Conservation (phyloP, 2,888 invertebrate genomes). For the Temnothorax unifasciatus region DNA sequence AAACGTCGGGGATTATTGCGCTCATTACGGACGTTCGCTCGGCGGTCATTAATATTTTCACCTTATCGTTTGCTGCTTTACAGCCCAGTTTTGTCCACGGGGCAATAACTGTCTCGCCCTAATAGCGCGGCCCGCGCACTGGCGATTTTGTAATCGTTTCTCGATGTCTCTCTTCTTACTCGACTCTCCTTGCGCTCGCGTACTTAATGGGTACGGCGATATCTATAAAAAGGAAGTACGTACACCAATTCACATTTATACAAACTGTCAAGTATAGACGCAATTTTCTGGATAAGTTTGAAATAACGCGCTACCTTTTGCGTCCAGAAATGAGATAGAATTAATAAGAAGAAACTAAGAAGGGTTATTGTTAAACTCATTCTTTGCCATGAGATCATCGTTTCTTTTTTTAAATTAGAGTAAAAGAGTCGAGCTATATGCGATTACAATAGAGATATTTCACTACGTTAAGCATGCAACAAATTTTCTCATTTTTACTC, state of each 20-base stretch:
- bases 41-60: conserved; percentile 46
- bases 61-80: conserved; percentile 45
- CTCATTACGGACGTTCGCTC: conserved; percentile 34
- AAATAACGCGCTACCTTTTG: not conserved
- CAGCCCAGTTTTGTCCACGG: conserved; percentile 36
- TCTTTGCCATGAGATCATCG: not conserved
- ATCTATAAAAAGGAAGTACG: not conserved
- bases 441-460: not conserved
- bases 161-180: conserved; percentile 6
- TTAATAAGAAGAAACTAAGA: not conserved
- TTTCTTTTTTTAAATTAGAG: not conserved
- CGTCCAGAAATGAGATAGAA: not conserved
- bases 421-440: not conserved
- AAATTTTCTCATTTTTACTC: not conserved
- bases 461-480: not conserved
- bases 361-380: not conserved
- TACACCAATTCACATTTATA: not conserved
- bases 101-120: conserved; percentile 28
- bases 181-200: not conserved
- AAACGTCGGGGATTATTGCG: conserved; percentile 8
- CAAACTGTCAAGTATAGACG: not conserved
- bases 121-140: not conserved
- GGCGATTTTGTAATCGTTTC: conserved; percentile 32
- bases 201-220: not conserved
- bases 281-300: not conserved